Percentiles rank a stretch among this genome's conserved stretches.
Evolutionary conservation across 2,888 invertebrate species (phyloP).

Genomic region (Drosophila infuscata): DNA sequence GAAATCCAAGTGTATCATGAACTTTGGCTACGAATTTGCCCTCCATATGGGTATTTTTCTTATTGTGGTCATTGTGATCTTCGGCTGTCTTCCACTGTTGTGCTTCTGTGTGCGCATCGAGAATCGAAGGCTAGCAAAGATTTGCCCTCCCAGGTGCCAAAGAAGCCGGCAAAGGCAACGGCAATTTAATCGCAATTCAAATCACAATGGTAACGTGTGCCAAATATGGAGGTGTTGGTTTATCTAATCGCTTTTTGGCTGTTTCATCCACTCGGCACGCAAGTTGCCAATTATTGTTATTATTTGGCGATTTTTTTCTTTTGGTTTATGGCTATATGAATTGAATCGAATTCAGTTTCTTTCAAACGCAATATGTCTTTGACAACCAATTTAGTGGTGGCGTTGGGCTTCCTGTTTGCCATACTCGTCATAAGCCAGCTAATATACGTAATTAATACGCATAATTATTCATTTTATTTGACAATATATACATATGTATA

Average conservation of each 20-base stretch:
- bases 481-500: not conserved
- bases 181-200: constrained; percentile 26
- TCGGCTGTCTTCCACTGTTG: constrained; percentile 65
- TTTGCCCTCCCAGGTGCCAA: constrained; percentile 56
- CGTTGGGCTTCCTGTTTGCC: constrained; percentile 57
- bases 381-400: constrained; percentile 47
- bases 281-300: constrained; percentile 23
- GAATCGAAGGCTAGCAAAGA: constrained; percentile 61
- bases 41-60: constrained; percentile 57
- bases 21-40: constrained; percentile 40
- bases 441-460: constrained; percentile 57
- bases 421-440: constrained; percentile 52
- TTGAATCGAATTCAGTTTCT: constrained; percentile 31
- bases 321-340: constrained; percentile 10
- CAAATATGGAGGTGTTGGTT: constrained; percentile 36
- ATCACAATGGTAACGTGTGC: constrained; percentile 70
- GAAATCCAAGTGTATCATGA: constrained; percentile 26
- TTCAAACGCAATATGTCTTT: constrained; percentile 58
- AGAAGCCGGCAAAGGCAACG: constrained; percentile 26
- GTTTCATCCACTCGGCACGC: constrained; percentile 31
- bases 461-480: not conserved
- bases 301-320: constrained; percentile 4
- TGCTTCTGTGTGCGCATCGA: constrained; percentile 72
- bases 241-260: constrained; percentile 59
- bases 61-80: constrained; percentile 51